These are phyloP conservation scores for Atethmia centrago DNA, from an alignment of 2,888 invertebrate genomes.

Conservation along the genomic window DNA sequence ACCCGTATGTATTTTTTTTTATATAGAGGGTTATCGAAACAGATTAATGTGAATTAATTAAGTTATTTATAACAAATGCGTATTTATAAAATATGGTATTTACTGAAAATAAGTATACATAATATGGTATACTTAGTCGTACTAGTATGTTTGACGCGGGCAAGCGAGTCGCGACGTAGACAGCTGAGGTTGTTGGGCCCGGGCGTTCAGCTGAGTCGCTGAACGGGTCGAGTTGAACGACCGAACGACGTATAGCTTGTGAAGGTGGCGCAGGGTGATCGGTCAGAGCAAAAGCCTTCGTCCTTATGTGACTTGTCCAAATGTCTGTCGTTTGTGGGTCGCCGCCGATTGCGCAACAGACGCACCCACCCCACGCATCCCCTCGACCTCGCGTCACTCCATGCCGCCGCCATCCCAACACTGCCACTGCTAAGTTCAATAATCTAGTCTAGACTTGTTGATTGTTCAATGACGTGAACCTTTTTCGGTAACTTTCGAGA, in stretches of 20 bases:
- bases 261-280: conserved; percentile 83
- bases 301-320: conserved; percentile 80
- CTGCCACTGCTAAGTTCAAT: conserved; percentile 71
- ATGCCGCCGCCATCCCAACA: conserved; percentile 66
- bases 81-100: neutral
- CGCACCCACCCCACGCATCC: conserved; percentile 68
- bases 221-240: conserved; percentile 76
- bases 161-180: conserved; percentile 50
- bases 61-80: neutral
- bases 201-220: conserved; percentile 65
- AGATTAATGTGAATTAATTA: neutral
- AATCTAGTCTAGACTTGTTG: conserved; percentile 83
- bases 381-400: conserved; percentile 69
- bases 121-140: neutral
- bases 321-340: conserved; percentile 79
- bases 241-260: conserved; percentile 70
- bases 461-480: conserved; percentile 69
- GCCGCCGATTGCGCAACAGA: conserved; percentile 78
- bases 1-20: neutral
- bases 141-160: conserved; percentile 4
- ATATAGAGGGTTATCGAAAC: neutral
- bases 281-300: conserved; percentile 80
- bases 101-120: neutral
- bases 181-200: conserved; percentile 67
- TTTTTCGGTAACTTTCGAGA: conserved; percentile 46